Evolutionary conservation across 2,113 vertebrate genomes (phyloP).

Genomic region (Oxyura jamaicensis): DNA sequence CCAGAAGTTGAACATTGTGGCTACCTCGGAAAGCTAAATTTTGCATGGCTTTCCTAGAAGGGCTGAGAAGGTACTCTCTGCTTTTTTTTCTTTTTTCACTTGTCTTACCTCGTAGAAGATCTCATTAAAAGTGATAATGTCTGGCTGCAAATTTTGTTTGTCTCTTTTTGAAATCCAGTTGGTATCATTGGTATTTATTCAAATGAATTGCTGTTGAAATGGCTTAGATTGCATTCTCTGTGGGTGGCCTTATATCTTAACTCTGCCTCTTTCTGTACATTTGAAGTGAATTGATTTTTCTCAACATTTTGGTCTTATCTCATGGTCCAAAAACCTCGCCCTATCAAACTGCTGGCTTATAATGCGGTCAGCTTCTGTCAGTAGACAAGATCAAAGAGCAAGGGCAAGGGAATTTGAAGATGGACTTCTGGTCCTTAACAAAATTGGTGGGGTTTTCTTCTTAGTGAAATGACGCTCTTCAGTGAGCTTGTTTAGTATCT

Average conservation of each 20-base stretch:
- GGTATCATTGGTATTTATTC: not conserved
- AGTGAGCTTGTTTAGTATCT: not conserved
- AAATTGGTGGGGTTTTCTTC: not conserved
- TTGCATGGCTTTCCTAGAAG: not conserved
- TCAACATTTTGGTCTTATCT: not conserved
- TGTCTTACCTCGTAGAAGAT: not conserved
- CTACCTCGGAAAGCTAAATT: not conserved
- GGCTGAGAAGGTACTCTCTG: not conserved
- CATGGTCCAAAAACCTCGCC: not conserved
- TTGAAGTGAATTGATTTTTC: not conserved
- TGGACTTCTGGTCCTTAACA: not conserved
- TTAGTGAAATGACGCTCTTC: not conserved
- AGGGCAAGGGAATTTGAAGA: not conserved
- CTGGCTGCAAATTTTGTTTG: not conserved
- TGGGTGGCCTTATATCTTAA: slow-evolving; percentile 10
- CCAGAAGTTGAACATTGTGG: not conserved
- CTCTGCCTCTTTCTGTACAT: not conserved
- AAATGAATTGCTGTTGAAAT: slow-evolving; percentile 34
- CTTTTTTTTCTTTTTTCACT: not conserved
- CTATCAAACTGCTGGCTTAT: not conserved
- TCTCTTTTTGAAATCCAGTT: slow-evolving; percentile 1
- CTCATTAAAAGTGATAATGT: not conserved
- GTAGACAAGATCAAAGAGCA: not conserved
- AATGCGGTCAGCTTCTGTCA: not conserved
- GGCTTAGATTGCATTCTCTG: not conserved